Conservation (phyloP, 2,113 vertebrate species). For the Poicephalus meyeri region DNA sequence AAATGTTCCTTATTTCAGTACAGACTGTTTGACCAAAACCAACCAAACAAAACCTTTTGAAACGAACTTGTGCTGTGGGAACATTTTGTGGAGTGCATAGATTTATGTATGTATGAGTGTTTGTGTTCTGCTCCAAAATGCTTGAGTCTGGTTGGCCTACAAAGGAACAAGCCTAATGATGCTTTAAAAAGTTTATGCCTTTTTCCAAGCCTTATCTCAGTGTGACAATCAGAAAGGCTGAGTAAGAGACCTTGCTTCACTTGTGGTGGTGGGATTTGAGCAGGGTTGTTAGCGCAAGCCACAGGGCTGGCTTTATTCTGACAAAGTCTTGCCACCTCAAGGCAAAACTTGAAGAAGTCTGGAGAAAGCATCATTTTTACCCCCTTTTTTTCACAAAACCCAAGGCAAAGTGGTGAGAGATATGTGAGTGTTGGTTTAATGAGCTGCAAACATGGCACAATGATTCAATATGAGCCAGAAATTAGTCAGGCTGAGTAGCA, state of each 20-base stretch:
- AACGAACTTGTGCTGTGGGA: neutral
- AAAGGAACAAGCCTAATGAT: neutral
- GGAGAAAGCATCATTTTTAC: neutral
- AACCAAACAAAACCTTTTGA: neutral
- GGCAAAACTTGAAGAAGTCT: neutral
- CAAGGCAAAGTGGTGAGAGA: neutral
- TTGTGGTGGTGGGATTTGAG: neutral
- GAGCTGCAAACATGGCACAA: conserved; percentile 3
- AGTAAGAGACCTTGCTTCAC: neutral
- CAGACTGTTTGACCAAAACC: neutral
- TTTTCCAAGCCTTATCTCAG: neutral
- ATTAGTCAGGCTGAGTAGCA: conserved; percentile 53
- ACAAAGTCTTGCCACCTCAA: neutral
- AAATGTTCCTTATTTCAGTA: neutral
- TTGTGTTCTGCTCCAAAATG: neutral
- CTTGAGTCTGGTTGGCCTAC: neutral
- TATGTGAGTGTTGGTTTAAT: neutral
- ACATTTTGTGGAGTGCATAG: neutral
- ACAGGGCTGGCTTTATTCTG: neutral
- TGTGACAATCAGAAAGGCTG: neutral
- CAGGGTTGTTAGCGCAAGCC: neutral
- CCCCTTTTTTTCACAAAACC: neutral
- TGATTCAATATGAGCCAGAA: conserved; percentile 49
- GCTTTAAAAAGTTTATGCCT: neutral
- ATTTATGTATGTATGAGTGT: neutral